Evolutionary conservation across 1,140 invertebrate genomes (phyloP), one percentile per base, ranked within the genome.

Genomic region (Amyelois transitella): DNA sequence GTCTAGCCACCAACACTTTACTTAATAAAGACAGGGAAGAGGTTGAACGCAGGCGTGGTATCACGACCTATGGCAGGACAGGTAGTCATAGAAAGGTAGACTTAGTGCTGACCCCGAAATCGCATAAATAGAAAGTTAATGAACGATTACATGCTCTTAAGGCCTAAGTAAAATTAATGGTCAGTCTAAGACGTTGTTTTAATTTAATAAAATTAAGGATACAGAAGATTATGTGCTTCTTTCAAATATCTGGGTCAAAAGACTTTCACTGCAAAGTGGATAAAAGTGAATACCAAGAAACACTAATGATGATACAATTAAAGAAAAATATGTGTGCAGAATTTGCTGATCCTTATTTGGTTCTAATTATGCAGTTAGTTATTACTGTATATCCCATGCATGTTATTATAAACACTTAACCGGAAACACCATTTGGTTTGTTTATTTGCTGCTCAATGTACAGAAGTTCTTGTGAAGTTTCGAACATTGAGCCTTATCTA

Each of bases 71-170:
- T 2, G 14, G 1, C 7, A 47, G 22, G 28, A 55, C 54, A 55
- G 32, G 54, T 50, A 54, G 44, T 48, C 44, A 54, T 54, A 48
- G 49, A 32, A 32, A 28, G 53, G 53, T 48, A 6, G 32, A 38
- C 53, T 54, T 7, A 47, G 25, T 12, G 14, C 20, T 54, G 53
- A 54, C 53, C 53, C 28, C 47, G 48, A 54, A 54, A 28, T 18
- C 8, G 18, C 44, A 17, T 45, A 54, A 54, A 54, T 54, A 54
- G 53, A 54, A 54, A 54, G 53, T 45, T 54, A 54, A 54, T 54
- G 53, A 54, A 54, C 25, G 53, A 54, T 53, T 47, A 47, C 12
- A n/a, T 20, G 24, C 51, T 21, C 14, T n/a, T 10, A 14, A 53
- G 43, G 18, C 47, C 21, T 48, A 48, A 47, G 43, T 21, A 20